These are phyloP conservation scores for Sepiola atlantica DNA, from an alignment of 2,888 invertebrate species.

Conservation along the genomic window DNA sequence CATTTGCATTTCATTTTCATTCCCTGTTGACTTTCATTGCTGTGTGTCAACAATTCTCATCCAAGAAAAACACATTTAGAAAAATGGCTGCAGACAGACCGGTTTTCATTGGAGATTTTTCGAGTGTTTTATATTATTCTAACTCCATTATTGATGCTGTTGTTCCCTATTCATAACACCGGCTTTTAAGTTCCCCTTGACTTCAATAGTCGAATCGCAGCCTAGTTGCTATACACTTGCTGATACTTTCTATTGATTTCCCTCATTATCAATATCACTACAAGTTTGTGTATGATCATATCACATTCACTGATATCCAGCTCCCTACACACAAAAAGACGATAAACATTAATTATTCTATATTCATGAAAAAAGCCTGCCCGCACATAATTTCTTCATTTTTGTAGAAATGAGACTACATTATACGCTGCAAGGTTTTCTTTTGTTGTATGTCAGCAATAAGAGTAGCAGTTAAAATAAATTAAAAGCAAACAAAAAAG, in stretches of 20 bases:
- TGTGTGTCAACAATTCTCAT: neutral
- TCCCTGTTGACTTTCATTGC: neutral
- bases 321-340: neutral
- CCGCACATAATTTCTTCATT: neutral
- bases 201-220: neutral
- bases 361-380: neutral
- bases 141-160: neutral
- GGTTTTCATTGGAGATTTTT: neutral
- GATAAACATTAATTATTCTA: neutral
- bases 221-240: neutral
- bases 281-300: conserved; percentile 32
- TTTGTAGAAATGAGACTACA: neutral
- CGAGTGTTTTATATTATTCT: neutral
- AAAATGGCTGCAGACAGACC: neutral
- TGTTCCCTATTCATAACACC: neutral
- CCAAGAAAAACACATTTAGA: conserved; percentile 1
- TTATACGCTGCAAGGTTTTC: neutral
- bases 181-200: neutral
- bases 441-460: neutral
- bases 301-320: neutral
- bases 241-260: conserved; percentile 22
- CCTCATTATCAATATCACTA: neutral
- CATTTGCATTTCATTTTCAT: neutral
- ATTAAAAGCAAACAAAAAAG: neutral
- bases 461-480: neutral